A percentile compares a stretch with the other conserved stretches of the same genome.
Conservation (phyloP, 2,797 vertebrate genomes). For the Aldrovandia affinis region DNA sequence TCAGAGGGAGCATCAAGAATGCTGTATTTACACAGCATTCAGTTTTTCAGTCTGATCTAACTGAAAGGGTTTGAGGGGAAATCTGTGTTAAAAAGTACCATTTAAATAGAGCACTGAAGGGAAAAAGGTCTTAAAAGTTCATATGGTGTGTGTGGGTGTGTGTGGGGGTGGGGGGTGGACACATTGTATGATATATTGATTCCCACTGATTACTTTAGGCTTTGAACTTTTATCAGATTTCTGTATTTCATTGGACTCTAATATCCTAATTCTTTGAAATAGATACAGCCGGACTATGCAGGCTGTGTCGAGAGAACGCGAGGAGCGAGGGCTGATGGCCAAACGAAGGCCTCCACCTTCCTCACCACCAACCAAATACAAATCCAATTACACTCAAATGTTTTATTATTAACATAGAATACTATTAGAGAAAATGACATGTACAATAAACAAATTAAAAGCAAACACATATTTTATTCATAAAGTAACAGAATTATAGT, state of each 20-base stretch:
- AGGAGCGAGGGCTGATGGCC: too few relatives aligned
- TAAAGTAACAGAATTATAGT: too few relatives aligned
- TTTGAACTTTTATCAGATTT: background rate
- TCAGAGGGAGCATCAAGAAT: background rate
- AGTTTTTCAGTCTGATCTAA: slow-evolving; percentile 12
- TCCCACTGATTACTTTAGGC: too few relatives aligned
- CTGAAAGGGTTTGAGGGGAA: background rate
- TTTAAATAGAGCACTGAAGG: background rate
- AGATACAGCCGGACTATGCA: background rate
- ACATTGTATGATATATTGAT: too few relatives aligned
- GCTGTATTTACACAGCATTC: background rate
- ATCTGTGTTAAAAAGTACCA: background rate
- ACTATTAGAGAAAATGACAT: too few relatives aligned
- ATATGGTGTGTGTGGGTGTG: background rate
- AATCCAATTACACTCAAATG: too few relatives aligned
- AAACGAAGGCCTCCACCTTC: background rate
- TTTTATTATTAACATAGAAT: too few relatives aligned
- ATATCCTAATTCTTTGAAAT: background rate
- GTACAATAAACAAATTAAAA: too few relatives aligned
- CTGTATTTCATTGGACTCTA: background rate
- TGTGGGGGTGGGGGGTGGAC: too few relatives aligned
- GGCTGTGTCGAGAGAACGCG: background rate
- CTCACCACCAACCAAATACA: background rate
- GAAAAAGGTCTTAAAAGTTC: too few relatives aligned
- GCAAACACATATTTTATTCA: too few relatives aligned